A percentile compares a stretch with the other conserved stretches of the same genome.
phyloP scores from a whole-genome alignment of 1,140 invertebrate genomes.

The Neomicropteryx cornuta region DNA sequence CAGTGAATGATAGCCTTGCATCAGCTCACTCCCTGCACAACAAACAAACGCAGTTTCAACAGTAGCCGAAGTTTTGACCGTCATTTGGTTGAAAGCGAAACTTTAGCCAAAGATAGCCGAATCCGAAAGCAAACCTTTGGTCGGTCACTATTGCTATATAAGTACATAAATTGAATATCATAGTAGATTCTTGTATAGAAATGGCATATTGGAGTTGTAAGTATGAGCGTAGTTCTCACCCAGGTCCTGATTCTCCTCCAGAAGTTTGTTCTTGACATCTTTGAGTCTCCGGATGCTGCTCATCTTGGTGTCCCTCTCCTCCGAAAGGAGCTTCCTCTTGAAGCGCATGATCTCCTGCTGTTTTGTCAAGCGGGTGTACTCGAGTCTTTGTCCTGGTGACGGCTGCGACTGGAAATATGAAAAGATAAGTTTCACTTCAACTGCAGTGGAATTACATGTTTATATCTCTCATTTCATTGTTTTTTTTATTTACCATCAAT shows the following conservation, averaged over 20 bases:
- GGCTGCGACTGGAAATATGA: slow-evolving; percentile 27
- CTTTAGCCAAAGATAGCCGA: too few relatives aligned
- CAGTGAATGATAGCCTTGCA: slow-evolving; percentile 32
- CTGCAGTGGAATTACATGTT: too few relatives aligned
- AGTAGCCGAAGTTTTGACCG: too few relatives aligned
- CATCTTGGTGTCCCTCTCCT: slow-evolving; percentile 33
- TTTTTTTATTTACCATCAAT: too few relatives aligned
- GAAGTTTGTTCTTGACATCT: slow-evolving; percentile 27
- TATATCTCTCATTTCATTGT: too few relatives aligned
- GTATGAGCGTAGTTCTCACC: slow-evolving; percentile 21
- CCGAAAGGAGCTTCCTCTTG: slow-evolving; percentile 32
- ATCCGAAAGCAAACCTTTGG: too few relatives aligned
- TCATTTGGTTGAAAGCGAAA: too few relatives aligned
- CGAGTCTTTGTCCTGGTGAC: slow-evolving; percentile 34
- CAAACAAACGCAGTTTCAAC: too few relatives aligned
- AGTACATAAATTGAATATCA: too few relatives aligned
- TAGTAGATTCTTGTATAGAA: too few relatives aligned
- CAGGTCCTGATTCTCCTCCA: slow-evolving; percentile 36
- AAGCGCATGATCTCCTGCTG: slow-evolving; percentile 34
- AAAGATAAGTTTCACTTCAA: not conserved
- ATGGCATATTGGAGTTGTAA: too few relatives aligned
- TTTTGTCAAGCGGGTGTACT: slow-evolving; percentile 31
- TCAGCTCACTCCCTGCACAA: slow-evolving; percentile 28
- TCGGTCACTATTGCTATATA: too few relatives aligned
- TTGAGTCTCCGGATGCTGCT: slow-evolving; percentile 32